phyloP scores from a whole-genome alignment of 2,888 invertebrate genomes.

The Spialia ferax region DNA sequence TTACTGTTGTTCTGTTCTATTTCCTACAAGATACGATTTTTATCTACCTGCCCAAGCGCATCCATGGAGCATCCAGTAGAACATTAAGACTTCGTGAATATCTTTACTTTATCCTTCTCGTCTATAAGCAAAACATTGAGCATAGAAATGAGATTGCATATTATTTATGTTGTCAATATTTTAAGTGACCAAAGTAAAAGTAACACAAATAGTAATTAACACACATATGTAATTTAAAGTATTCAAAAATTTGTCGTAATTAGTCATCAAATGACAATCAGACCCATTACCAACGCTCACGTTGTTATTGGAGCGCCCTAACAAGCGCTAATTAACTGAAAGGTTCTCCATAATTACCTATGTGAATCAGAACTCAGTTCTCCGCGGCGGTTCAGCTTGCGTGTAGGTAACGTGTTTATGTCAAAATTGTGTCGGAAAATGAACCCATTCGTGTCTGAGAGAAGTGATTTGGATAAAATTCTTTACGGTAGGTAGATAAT shows the following conservation, averaged over 20 bases:
- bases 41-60: no score
- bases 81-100: no score
- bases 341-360: conserved; percentile 31
- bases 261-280: neutral
- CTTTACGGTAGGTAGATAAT: conserved; percentile 25
- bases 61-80: no score
- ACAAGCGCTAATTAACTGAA: conserved; percentile 60
- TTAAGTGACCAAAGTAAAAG: no score
- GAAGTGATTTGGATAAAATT: conserved; percentile 21
- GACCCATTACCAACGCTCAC: neutral
- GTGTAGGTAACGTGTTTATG: neutral
- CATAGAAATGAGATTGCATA: no score
- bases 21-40: no score
- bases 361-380: conserved; percentile 47
- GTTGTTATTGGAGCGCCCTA: conserved; percentile 42
- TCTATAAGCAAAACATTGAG: no score
- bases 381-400: neutral
- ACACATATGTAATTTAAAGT: no score
- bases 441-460: conserved; percentile 33
- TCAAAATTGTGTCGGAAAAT: conserved; percentile 14
- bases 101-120: no score
- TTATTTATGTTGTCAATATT: no score
- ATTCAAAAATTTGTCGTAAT: neutral
- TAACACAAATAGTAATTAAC: no score
- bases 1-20: no score